phyloP scores from a whole-genome alignment of 2,888 invertebrate species.

The Himalopsyche japonica region DNA sequence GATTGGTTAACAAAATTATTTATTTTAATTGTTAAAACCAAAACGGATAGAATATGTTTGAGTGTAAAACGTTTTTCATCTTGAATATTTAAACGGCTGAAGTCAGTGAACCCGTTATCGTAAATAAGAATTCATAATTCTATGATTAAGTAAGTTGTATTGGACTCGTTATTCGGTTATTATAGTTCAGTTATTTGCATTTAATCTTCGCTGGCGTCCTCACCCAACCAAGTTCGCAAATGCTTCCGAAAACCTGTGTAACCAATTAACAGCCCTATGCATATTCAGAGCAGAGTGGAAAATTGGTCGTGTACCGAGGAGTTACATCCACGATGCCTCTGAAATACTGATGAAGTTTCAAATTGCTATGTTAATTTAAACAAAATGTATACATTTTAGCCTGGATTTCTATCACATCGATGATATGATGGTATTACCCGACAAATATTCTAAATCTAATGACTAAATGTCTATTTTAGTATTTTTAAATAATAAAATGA shows the following conservation, averaged over 20 bases:
- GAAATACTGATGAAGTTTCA: not conserved
- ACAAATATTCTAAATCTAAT: too few species aligned
- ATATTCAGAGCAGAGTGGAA: slow-evolving; percentile 34
- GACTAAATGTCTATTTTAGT: too few species aligned
- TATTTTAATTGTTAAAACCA: too few species aligned
- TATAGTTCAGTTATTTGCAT: not conserved
- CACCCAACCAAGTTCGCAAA: not conserved
- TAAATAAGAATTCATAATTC: not conserved
- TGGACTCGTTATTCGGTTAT: too few species aligned
- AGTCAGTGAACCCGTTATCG: not conserved
- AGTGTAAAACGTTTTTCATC: too few species aligned
- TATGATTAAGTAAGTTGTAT: not conserved
- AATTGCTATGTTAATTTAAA: not conserved
- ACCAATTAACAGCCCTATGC: slow-evolving; percentile 29
- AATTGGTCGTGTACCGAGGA: not conserved
- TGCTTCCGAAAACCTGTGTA: slow-evolving; percentile 14
- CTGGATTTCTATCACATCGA: not conserved
- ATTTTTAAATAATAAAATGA: too few species aligned
- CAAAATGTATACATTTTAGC: not conserved
- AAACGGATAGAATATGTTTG: too few species aligned
- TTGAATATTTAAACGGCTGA: too few species aligned
- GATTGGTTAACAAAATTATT: too few species aligned
- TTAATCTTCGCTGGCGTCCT: not conserved
- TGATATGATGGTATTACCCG: too few species aligned
- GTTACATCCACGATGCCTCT: not conserved